These are phyloP conservation scores for Julus scandinavius DNA, from an alignment of 2,888 invertebrate genomes.

Conservation along the genomic window DNA sequence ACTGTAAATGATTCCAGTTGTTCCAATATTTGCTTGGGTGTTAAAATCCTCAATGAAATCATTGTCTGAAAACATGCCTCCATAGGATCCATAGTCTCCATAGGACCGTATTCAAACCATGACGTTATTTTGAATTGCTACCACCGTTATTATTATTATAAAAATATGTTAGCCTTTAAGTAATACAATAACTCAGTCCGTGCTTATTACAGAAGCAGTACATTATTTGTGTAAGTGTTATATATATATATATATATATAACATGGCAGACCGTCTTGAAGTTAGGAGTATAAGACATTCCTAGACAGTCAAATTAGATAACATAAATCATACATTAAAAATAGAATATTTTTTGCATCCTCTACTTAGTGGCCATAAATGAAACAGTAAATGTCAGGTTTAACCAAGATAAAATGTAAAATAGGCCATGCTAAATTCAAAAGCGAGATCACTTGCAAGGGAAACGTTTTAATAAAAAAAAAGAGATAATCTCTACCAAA, in stretches of 20 bases:
- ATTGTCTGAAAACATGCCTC: background rate
- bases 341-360: background rate
- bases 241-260: background rate
- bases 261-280: background rate
- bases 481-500: no score
- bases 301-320: background rate
- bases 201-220: background rate
- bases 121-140: no score
- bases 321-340: background rate
- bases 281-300: background rate
- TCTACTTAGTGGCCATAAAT: conserved; percentile 29
- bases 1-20: background rate
- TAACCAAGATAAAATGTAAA: background rate
- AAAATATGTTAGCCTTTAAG: background rate
- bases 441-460: background rate
- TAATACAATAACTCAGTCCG: background rate
- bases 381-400: background rate
- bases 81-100: no score
- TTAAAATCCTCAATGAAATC: background rate
- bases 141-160: background rate
- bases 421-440: background rate
- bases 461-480: background rate
- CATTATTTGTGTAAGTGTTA: background rate
- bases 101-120: no score
- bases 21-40: background rate